Percentiles rank a stretch among this genome's conserved stretches.
Conservation (phyloP, 1,140 invertebrate species). For the Diprion similis region DNA sequence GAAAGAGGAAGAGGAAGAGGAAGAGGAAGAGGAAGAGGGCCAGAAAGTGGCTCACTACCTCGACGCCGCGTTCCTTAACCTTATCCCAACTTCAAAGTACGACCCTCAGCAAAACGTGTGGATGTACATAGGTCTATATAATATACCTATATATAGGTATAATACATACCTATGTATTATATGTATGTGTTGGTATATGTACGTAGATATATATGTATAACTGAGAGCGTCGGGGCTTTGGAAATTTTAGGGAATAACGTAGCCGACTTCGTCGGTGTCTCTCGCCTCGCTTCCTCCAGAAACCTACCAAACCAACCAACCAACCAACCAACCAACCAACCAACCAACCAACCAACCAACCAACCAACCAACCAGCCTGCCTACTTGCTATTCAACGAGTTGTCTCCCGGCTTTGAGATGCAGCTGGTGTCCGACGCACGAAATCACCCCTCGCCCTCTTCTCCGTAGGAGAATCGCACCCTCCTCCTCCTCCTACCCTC, state of each 20-base stretch:
- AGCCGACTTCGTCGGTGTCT: not conserved
- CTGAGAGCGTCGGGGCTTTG: not conserved
- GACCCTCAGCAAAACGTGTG: not conserved
- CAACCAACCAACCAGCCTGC: not conserved
- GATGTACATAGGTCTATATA: too few relatives aligned
- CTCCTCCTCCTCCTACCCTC: not conserved
- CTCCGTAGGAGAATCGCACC: not conserved
- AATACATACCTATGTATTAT: too few relatives aligned
- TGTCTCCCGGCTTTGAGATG: constrained; percentile 11
- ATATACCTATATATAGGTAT: too few relatives aligned
- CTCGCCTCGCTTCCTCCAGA: not conserved
- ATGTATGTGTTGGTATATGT: too few relatives aligned
- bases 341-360: not conserved
- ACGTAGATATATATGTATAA: too few relatives aligned
- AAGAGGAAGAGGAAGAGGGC: not conserved
- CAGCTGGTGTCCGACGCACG: constrained; percentile 13
- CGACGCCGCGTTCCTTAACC: not conserved
- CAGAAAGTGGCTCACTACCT: not conserved
- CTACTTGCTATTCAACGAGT: constrained; percentile 16
- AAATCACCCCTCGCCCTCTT: not conserved
- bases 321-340: not conserved
- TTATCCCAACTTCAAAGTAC: not conserved
- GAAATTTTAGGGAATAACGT: not conserved
- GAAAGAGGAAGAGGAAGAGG: too few relatives aligned
- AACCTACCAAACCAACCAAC: not conserved